These are phyloP conservation scores for Macrotrachela quadricornifera DNA, from an alignment of 1,140 invertebrate genomes.

Conservation along the genomic window DNA sequence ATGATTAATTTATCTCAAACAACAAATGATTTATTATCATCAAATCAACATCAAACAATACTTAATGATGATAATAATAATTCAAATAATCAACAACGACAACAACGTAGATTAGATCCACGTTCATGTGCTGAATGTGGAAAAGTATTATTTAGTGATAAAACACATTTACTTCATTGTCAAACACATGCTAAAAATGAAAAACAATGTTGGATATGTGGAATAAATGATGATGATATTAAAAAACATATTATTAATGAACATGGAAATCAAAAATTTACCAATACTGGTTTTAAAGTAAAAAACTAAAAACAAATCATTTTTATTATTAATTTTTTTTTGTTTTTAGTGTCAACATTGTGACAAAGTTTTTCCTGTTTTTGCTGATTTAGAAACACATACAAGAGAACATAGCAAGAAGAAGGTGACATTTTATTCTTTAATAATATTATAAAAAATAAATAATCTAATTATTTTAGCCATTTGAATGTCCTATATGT, in stretches of 20 bases:
- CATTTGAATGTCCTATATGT: not conserved
- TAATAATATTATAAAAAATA: no score
- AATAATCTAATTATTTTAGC: not conserved
- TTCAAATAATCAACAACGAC: no score
- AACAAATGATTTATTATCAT: no score
- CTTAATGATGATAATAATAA: no score
- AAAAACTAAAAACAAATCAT: no score
- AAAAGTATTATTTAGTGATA: not conserved
- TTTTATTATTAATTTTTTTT: not conserved
- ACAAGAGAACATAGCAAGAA: not conserved
- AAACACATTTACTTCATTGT: not conserved
- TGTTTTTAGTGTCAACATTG: not conserved
- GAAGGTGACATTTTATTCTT: not conserved
- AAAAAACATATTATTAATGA: not conserved
- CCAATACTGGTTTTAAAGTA: no score
- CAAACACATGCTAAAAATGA: not conserved
- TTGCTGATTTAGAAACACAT: not conserved
- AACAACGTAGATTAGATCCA: not conserved
- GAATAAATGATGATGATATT: not conserved
- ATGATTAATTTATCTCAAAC: no score
- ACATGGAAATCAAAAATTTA: not conserved
- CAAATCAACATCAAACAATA: no score
- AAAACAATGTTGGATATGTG: not conserved
- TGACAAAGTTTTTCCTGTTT: not conserved
- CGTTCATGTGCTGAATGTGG: not conserved